phyloP scores from a whole-genome alignment of 1,140 invertebrate species.

The Lethrus apterus region DNA sequence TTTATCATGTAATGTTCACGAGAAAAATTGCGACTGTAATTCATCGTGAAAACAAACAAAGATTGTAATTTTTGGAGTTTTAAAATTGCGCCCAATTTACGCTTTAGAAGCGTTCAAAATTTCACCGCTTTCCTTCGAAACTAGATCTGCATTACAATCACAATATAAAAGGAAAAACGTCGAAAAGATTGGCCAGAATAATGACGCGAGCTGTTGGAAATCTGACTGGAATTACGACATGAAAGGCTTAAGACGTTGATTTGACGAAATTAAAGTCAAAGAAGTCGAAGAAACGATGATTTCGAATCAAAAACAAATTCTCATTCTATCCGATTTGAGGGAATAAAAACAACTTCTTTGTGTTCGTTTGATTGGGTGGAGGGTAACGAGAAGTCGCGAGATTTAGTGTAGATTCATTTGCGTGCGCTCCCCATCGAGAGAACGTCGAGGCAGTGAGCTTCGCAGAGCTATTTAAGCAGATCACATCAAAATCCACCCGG shows the following conservation, averaged over 20 bases:
- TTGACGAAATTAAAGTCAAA: conserved; percentile 12
- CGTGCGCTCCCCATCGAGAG: conserved; percentile 5
- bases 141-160: too few relatives aligned
- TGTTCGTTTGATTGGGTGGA: conserved; percentile 8
- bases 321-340: conserved; percentile 8
- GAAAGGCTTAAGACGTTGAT: conserved; percentile 14
- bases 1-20: too few relatives aligned
- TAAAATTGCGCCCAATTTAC: too few relatives aligned
- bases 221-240: conserved; percentile 7
- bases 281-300: conserved; percentile 11
- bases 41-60: too few relatives aligned
- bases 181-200: too few relatives aligned
- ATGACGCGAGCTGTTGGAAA: conserved; percentile 5
- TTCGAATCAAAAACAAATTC: conserved; percentile 13
- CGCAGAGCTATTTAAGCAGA: conserved; percentile 23
- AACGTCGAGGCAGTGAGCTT: conserved; percentile 5
- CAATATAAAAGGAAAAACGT: too few relatives aligned
- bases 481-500: conserved; percentile 21
- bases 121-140: too few relatives aligned
- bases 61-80: too few relatives aligned
- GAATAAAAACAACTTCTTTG: conserved; percentile 13
- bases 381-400: conserved; percentile 9
- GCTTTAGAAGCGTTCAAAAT: too few relatives aligned
- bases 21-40: too few relatives aligned
- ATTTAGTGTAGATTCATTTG: conserved; percentile 16